Base-by-base conservation (phyloP, 2,888 invertebrate genomes). In the Rotaria sp. region DNA sequence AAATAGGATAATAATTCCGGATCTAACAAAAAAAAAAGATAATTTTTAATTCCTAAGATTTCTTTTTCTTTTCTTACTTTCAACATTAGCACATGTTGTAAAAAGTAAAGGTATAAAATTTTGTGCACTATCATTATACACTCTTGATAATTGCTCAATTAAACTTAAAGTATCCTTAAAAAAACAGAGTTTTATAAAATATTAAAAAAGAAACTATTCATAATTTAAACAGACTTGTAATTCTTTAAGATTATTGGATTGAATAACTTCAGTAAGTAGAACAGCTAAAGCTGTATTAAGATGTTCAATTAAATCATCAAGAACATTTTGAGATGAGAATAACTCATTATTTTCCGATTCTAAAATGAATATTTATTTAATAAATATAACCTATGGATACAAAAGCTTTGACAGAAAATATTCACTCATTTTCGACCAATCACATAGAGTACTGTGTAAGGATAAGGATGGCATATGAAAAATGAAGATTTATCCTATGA, bases 141-240 rank as follows among this genome's bases (percentile, higher is more conserved):
- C n/a, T 80, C 80, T 26, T 24, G 45, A 80, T 45, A 80, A 45
- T 45, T 80, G 45, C 45, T 80, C 80, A 80, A 80, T 80, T 45
- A 80, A 80, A 45, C 45, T 80, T 26, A 80, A 45, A n/a, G 80
- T 80, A 45, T 80, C n/a, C 80, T 80, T 67, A 3, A 74, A 15
- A 41, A 45, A 24, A n/a, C 0, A 18, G 38, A 74, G 2, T 38
- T 41, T 30, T 30, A 18, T 35, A 10, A 24, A 30, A 2, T 11
- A 21, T 10, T 4, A 45, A 75, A 26, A 41, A 38, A 75, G 8
- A 41, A 38, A 41, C 0, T 52, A 4, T 52, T 21, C 2, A 21
- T 24, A 52, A 24, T 2, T 75, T 75, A 26, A n/a, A 45, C 80
- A 45, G 13, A 80, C 80, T 45, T 80, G 80, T 80, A 80, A 26